phyloP scores from a whole-genome alignment of 2,113 vertebrate genomes.

The Agelaius phoeniceus region DNA sequence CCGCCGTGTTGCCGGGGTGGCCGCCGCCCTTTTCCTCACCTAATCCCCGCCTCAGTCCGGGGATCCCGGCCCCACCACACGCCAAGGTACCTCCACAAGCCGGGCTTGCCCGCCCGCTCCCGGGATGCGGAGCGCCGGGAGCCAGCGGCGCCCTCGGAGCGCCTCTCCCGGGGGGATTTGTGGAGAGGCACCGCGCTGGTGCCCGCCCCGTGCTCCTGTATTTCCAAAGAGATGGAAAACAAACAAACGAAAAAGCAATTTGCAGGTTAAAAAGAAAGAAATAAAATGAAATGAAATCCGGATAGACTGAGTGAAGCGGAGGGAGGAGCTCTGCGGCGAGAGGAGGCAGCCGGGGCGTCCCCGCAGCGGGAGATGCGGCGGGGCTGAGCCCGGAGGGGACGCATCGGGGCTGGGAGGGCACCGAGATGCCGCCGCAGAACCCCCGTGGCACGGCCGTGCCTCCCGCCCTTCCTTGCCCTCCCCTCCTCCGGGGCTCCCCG shows the following conservation, averaged over 20 bases:
- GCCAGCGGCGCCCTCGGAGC: neutral
- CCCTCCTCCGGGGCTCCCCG: neutral
- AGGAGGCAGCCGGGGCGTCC: accelerated
- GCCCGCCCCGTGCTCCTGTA: neutral
- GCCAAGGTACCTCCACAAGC: neutral
- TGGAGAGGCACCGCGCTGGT: accelerated
- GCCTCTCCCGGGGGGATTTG: neutral
- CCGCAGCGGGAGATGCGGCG: neutral
- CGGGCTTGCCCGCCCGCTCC: too few relatives aligned
- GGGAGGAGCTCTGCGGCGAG: neutral
- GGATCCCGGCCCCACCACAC: neutral
- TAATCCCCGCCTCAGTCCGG: neutral
- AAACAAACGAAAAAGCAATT: neutral
- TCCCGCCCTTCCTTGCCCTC: too few relatives aligned
- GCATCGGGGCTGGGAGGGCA: neutral
- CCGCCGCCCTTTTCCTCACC: neutral
- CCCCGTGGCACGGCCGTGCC: neutral
- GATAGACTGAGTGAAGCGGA: accelerated
- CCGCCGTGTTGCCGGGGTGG: too few relatives aligned
- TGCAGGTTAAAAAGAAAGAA: neutral
- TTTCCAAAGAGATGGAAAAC: neutral
- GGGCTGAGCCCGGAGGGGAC: neutral
- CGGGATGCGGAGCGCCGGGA: neutral
- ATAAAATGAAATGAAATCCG: neutral
- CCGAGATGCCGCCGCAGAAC: accelerated